Conservation (phyloP, 2,888 invertebrate species). For the Hemicrepidius hirtus region DNA sequence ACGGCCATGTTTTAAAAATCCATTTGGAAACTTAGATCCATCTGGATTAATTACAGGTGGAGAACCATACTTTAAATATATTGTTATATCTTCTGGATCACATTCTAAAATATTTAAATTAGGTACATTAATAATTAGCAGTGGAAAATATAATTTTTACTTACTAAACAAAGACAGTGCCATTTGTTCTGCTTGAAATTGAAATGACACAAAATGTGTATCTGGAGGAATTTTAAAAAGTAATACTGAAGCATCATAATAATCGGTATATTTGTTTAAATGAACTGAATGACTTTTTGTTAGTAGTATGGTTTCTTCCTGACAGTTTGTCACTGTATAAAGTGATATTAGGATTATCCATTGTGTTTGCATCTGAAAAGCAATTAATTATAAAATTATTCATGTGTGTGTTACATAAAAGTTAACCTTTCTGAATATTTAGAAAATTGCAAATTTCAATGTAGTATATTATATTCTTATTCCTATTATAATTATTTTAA, state of each 20-base stretch:
- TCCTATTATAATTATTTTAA: too few relatives aligned
- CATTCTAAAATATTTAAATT: conserved; percentile 62
- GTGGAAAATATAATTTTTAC: conserved; percentile 37
- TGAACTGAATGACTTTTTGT: conserved; percentile 62
- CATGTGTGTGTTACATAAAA: too few relatives aligned
- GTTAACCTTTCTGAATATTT: too few relatives aligned
- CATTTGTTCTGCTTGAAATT: conserved; percentile 66
- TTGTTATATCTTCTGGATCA: conserved; percentile 74
- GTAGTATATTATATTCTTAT: too few relatives aligned
- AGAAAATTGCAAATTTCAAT: too few relatives aligned
- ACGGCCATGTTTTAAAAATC: conserved; percentile 66
- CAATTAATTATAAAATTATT: too few relatives aligned
- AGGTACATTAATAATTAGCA: background rate
- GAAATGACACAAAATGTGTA: conserved; percentile 66
- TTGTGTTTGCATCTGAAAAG: conserved; percentile 31
- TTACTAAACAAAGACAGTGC: conserved; percentile 67
- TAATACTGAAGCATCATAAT: conserved; percentile 66
- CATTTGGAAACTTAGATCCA: conserved; percentile 81
- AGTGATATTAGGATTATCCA: conserved; percentile 17
- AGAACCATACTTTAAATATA: conserved; percentile 86
- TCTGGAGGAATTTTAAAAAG: conserved; percentile 68
- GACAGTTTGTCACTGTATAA: conserved; percentile 1
- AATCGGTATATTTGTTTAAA: conserved; percentile 66
- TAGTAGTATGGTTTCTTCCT: conserved; percentile 47
- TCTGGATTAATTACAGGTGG: conserved; percentile 90